Conservation (phyloP, 2,113 vertebrate species). For the Ia io region DNA sequence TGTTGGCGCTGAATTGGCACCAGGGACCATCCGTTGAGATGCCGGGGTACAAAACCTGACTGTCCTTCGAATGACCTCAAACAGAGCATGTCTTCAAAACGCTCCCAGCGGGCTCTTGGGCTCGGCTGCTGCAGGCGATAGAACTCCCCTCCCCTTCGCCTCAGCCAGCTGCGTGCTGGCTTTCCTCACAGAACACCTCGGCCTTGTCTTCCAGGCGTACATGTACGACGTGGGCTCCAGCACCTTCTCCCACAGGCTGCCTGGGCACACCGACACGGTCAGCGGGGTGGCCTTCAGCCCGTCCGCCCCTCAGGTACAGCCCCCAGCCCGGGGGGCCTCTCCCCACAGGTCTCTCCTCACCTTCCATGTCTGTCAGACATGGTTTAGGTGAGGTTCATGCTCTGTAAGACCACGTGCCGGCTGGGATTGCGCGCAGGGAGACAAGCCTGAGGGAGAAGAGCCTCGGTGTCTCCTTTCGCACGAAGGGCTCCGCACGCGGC, state of each 20-base stretch:
- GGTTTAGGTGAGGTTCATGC: background rate
- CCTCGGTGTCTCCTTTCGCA: background rate
- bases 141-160: no score
- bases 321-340: accelerated
- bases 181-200: no score
- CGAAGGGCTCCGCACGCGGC: no score
- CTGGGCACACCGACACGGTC: constrained; percentile 86
- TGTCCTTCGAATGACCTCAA: no score
- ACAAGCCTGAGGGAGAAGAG: background rate
- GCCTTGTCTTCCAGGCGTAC: constrained; percentile 84
- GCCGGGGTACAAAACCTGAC: no score
- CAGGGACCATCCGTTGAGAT: no score
- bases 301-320: constrained; percentile 84
- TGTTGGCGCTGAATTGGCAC: no score
- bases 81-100: no score
- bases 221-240: constrained; percentile 87
- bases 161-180: no score
- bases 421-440: accelerated
- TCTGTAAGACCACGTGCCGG: no score
- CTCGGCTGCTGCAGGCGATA: no score
- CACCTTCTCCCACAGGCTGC: constrained; percentile 85
- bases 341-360: accelerated
- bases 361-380: background rate
- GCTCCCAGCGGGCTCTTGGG: no score
- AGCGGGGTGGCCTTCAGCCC: constrained; percentile 88